A percentile compares a stretch with the other conserved stretches of the same genome.
Evolutionary conservation across 2,888 invertebrate species (phyloP).

Genomic region (Ernsta delagoae): DNA sequence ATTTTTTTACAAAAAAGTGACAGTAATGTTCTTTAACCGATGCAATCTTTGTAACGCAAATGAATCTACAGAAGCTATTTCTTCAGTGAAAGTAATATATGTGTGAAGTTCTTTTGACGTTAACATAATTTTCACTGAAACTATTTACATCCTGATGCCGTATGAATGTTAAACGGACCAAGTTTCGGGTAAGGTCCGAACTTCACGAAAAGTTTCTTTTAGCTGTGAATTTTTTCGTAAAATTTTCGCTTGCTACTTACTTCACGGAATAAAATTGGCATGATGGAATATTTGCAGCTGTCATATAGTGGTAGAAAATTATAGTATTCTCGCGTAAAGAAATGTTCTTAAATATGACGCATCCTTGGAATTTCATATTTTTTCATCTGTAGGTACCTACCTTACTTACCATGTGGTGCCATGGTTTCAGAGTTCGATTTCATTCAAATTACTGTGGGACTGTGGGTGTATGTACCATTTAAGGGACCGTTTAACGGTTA

Average conservation of each 20-base stretch:
- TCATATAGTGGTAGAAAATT: not conserved
- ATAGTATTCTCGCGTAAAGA: no score
- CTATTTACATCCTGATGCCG: conserved; percentile 22
- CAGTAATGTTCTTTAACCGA: no score
- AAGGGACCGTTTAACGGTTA: no score
- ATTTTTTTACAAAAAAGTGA: no score
- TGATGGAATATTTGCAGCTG: not conserved
- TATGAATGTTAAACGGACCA: conserved; percentile 17
- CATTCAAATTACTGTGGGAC: no score
- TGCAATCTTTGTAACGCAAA: not conserved
- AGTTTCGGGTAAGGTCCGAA: conserved; percentile 15
- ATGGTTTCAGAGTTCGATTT: no score
- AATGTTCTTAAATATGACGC: no score
- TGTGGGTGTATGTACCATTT: no score
- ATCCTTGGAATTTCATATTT: no score
- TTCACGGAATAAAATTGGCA: not conserved
- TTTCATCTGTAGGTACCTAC: no score
- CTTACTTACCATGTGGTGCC: no score
- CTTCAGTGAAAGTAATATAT: not conserved
- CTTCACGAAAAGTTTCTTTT: not conserved
- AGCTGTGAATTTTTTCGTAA: not conserved
- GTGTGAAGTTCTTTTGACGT: not conserved
- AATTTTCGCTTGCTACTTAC: not conserved
- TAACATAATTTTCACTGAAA: conserved; percentile 16
- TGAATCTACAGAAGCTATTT: not conserved